Base-by-base conservation (phyloP, 2,797 vertebrate species). In the Triplophysa yarkandensis region DNA sequence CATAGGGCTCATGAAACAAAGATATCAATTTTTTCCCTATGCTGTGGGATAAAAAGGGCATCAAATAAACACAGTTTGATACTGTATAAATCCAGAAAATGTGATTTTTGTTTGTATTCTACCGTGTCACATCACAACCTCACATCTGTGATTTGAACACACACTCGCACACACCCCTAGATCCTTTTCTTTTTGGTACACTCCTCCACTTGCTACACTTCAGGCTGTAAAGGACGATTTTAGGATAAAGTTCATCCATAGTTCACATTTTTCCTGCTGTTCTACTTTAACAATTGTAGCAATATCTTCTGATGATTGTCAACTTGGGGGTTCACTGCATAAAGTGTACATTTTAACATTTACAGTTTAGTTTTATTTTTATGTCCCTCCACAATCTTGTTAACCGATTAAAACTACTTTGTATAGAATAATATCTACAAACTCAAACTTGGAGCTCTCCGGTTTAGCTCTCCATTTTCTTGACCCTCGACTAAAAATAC, bases 201-300 rank as follows among this genome's bases (percentile, higher is more conserved):
- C 60, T 58, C 70, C 55, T 25, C 43, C 65, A 71, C 70, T 68
- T 32, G 48, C 66, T 63, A 83, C 79, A 84, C 82, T 81, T 77
- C 79, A 82, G 74, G 75, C 73, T 79, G 80, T 83, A 80, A 76
- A 73, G 79, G 70, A 74, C 62, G 57, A 71, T 77, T 80, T 80
- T 81, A 76, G 81, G 82, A 89, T 81, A 84, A 83, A 64, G 82
- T 80, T 77, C 68, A 73, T 78, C 71, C 43, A 41, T 6, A 74
- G 69, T 78, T 81, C 80, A 75, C 76, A 60, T 79, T 77, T 83
- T 76, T 83, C 67, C 67, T 41, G 69, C 44, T 55, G 76, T 71
- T 81, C 44, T 41, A 28, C 71, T 83, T 83, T 67, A 76, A 82
- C 78, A 82, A 69, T 27, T 21, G 79, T 74, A 74, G 84, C 83